A percentile compares a stretch with the other conserved stretches of the same genome.
Evolutionary conservation across 2,113 vertebrate species (phyloP).

Genomic region (Istiophorus platypterus): DNA sequence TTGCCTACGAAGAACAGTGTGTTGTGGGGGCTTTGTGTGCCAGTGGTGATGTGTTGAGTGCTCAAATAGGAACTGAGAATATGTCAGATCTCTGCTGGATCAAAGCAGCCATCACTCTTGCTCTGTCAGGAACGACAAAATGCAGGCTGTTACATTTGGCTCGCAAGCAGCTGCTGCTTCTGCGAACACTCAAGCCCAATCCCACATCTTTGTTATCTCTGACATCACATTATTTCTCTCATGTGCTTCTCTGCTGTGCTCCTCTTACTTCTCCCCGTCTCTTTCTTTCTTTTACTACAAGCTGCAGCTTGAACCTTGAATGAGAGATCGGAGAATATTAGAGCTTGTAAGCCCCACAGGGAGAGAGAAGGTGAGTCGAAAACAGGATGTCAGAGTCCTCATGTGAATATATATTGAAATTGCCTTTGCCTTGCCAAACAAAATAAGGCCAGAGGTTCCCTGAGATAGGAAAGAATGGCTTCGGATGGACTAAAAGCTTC

Average conservation of each 20-base stretch:
- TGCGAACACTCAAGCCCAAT: slow-evolving; percentile 48
- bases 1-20: slow-evolving; percentile 8
- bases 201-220: slow-evolving; percentile 54
- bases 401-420: slow-evolving; percentile 38
- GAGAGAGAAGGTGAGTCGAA: slow-evolving; percentile 24
- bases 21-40: slow-evolving; percentile 10
- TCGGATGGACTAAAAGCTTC: slow-evolving; percentile 40
- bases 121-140: slow-evolving; percentile 60
- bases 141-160: slow-evolving; percentile 63
- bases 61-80: slow-evolving; percentile 39
- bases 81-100: slow-evolving; percentile 67
- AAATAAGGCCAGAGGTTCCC: slow-evolving; percentile 40
- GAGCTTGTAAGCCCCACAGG: not conserved
- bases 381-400: slow-evolving; percentile 39
- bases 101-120: slow-evolving; percentile 70
- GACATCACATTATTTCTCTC: slow-evolving; percentile 43
- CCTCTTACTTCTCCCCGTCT: slow-evolving; percentile 3
- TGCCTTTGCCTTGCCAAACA: slow-evolving; percentile 41
- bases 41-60: slow-evolving; percentile 43
- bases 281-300: slow-evolving; percentile 19
- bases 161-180: slow-evolving; percentile 41
- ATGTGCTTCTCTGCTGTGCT: not conserved
- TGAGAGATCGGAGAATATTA: slow-evolving; percentile 20
- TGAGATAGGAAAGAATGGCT: slow-evolving; percentile 39
- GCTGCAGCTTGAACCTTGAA: slow-evolving; percentile 31